Evolutionary conservation across 37 sponge, comb jelly and placozoan species (phyloP), one percentile per base, ranked within the genome.

Genomic region (Bolinopsis microptera): DNA sequence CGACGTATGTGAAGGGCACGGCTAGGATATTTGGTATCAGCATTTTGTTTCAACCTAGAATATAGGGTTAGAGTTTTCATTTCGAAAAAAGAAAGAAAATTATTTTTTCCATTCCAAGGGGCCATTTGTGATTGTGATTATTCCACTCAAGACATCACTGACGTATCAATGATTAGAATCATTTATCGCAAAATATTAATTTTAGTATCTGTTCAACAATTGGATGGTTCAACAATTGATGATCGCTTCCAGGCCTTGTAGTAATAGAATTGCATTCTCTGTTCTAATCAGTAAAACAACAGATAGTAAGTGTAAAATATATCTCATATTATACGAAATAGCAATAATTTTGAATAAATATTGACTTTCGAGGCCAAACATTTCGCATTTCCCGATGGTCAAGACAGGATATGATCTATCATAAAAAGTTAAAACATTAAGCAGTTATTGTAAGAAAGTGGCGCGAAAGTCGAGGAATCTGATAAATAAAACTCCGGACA

Each of bases 271-370:
- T 18, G 61, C 61, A 70, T 3, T 70, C 5, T 22, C 74, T 70
- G 74, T 28, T 70, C 74, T 70, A 70, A 70, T 70, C 74, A 70
- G 74, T 70, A 26, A 70, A 70, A 70, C 74, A 70, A 22, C 24
- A 28, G 68, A 61, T 61, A 70, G 61, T 48, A 48, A 48, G 13
- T 48, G 61, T 48, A 48, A 48, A 48, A 48, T 48, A 48, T 48
- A 48, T 48, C 61, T 48, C 61, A 48, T 48, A 48, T 48, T 48
- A 48, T 48, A 48, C 61, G 61, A 48, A 48, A 48, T 48, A 48
- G 61, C 61, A 13, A n/a, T n/a, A n/a, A 48, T 18, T 48, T 48
- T 48, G 5, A 48, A 48, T 13, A 48, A 48, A 48, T 48, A 48
- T 48, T 48, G 61, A 48, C 61, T 48, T 48, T 48, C 61, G 13